These are phyloP conservation scores for Drosophila buzzatii DNA, from an alignment of 2,888 invertebrate species.

Conservation along the genomic window DNA sequence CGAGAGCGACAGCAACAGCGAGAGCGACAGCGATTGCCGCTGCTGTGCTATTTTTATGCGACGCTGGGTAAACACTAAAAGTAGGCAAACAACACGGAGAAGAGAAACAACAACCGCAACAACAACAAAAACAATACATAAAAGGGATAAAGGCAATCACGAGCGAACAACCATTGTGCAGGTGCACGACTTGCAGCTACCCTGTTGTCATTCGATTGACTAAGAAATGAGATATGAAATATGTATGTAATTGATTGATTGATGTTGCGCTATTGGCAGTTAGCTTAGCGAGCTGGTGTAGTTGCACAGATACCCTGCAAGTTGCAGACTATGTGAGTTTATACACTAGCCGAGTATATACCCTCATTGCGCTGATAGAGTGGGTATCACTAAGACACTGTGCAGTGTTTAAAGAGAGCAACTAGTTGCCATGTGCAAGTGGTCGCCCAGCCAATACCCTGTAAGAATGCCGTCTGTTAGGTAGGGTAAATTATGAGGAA, in stretches of 20 bases:
- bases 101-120: slow-evolving; percentile 32
- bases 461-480: not conserved
- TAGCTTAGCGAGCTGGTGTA: fast-evolving
- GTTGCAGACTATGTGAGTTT: not conserved
- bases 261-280: not conserved
- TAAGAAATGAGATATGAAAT: not conserved
- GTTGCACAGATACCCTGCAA: not conserved
- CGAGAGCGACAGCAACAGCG: slow-evolving; percentile 20
- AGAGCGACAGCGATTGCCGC: slow-evolving; percentile 16
- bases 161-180: not conserved
- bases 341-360: not conserved
- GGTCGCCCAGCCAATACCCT: slow-evolving; percentile 11
- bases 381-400: not conserved
- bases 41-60: slow-evolving; percentile 75
- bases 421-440: not conserved
- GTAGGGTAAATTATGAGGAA: not conserved
- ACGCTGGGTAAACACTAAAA: slow-evolving; percentile 76
- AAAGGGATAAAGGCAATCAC: slow-evolving; percentile 11
- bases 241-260: not conserved
- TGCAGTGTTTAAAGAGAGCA: not conserved
- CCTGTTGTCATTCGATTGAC: not conserved
- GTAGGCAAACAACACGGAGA: slow-evolving; percentile 64
- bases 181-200: not conserved
- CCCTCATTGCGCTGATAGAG: not conserved
- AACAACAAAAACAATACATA: slow-evolving; percentile 11